Conservation (phyloP, 2,888 invertebrate genomes). For the Cryptocheilus praepositus region DNA sequence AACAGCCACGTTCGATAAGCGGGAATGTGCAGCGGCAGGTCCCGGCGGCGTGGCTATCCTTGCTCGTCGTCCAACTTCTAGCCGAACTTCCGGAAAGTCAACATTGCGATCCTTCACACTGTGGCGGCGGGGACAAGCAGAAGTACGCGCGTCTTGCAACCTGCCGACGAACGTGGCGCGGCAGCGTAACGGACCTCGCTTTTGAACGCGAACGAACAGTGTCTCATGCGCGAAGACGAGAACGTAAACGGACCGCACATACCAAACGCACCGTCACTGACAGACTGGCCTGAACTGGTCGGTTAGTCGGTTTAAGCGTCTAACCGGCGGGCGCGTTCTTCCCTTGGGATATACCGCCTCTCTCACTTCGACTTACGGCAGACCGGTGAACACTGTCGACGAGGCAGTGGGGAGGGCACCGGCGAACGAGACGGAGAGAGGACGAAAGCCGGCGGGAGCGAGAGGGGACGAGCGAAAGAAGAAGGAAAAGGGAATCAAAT, state of each 20-base stretch:
- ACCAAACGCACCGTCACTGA: constrained; percentile 41
- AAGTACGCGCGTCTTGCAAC: no score
- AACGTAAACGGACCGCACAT: constrained; percentile 9
- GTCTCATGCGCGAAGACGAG: neutral
- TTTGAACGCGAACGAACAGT: neutral
- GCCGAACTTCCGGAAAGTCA: constrained; percentile 12
- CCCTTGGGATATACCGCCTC: constrained; percentile 50
- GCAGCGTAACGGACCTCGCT: no score
- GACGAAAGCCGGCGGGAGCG: constrained; percentile 16
- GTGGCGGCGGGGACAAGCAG: neutral
- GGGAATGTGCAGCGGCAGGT: neutral
- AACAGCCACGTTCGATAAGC: constrained; percentile 21
- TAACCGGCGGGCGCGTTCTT: constrained; percentile 32
- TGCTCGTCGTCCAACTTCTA: constrained; percentile 2
- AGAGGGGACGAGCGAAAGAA: constrained; percentile 26
- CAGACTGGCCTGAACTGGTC: constrained; percentile 42
- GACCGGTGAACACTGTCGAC: neutral
- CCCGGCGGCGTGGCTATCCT: neutral
- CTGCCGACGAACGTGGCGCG: no score
- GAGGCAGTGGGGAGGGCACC: neutral
- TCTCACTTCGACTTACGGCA: constrained; percentile 3
- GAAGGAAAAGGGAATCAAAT: constrained; percentile 38
- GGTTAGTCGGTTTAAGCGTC: constrained; percentile 22
- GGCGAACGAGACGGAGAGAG: neutral
- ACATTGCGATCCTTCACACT: neutral